Evolutionary conservation across 2,797 vertebrate genomes (phyloP), one percentile per base, ranked within the genome.

Genomic region (Pyrocephalus nanus): DNA sequence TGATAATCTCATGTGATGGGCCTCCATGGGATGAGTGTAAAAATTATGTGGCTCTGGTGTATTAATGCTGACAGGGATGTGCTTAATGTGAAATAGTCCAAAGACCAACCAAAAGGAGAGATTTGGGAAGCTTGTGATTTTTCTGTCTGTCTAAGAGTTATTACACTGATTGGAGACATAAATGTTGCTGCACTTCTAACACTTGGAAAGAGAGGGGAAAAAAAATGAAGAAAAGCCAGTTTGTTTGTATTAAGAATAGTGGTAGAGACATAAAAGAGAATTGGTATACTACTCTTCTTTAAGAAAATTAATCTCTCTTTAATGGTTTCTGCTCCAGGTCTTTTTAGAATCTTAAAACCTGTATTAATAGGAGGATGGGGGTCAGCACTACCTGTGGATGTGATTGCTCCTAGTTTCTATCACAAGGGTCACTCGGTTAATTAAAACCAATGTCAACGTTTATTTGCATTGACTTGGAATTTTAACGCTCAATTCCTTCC

Each of bases 1-100:
- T 64, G 78, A 89, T 79, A 81, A 92, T 86, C 60, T 89, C 66
- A 61, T 25, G 13, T 58, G 75, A 45, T 15, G 26, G 79, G 57
- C 22, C 58, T 87, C 83, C 27, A 3, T 47, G 69, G 70, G 64
- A 40, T 65, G 64, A 70, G 45, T 34, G 42, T 86, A 62, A 58
- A 40, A 77, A 74, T 55, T 74, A 66, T 42, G 27, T 18, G 64
- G 55, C 60, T 62, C 42, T 19, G 43, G 21, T 65, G 43, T 42
- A 55, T 22, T 45, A 15, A 45, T 42, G 55, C 74, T 86, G 66
- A 54, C 75, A 80, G 61, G 75, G 19, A 9, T 27, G 12, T n/a
- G 50, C 11, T 91, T 86, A 62, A 74, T 64, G 61, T 55, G 60
- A 64, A 90, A 61, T 18, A 74, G 71, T 47, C 12, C 48, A 79